phyloP scores from a whole-genome alignment of 2,797 vertebrate genomes.

The Delichon dasypus region DNA sequence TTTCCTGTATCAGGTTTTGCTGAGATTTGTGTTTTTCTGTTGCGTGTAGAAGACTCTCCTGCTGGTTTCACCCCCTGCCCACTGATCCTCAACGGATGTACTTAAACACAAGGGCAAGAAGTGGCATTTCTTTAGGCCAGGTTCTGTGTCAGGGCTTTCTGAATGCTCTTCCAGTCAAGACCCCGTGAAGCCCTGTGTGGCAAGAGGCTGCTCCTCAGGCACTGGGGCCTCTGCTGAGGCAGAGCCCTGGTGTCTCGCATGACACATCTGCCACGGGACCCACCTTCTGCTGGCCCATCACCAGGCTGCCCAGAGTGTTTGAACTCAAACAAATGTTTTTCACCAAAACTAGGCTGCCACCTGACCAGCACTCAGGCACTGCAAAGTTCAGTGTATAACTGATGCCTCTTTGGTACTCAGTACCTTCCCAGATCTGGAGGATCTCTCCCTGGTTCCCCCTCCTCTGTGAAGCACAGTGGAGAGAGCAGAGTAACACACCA shows the following conservation, averaged over 20 bases:
- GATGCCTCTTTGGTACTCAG: neutral
- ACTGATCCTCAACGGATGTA: neutral
- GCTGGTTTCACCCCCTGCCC: neutral
- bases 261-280: fast-evolving
- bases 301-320: neutral
- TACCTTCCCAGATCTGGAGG: neutral
- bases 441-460: neutral
- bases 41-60: neutral
- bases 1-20: neutral
- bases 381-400: neutral
- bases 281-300: neutral
- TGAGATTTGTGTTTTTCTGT: neutral
- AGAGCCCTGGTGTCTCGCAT: neutral
- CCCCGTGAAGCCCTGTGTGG: fast-evolving
- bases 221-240: neutral
- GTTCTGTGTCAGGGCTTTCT: neutral
- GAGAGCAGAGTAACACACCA: neutral
- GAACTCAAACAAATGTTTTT: neutral
- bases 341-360: neutral
- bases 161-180: neutral
- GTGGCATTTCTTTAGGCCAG: neutral
- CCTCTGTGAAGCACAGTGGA: neutral
- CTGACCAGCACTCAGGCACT: neutral
- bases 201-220: neutral
- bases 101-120: neutral